Percentiles rank a stretch among this genome's conserved stretches.
phyloP scores from a whole-genome alignment of 2,797 vertebrate species.

The Sparidentex hasta region DNA sequence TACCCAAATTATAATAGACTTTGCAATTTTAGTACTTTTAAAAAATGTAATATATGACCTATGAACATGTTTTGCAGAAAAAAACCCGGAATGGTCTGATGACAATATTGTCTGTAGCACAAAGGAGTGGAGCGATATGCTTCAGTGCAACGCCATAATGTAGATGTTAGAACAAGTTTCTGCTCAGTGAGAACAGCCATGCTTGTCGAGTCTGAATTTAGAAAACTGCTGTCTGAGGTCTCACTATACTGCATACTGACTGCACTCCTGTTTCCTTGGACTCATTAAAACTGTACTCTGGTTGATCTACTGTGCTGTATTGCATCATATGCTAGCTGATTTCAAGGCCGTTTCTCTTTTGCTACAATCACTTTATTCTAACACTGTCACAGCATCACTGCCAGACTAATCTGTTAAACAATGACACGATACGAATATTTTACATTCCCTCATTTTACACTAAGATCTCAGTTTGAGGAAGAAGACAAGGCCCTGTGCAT shows the following conservation, averaged over 20 bases:
- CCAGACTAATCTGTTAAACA: background rate
- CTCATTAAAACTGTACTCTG: slow-evolving; percentile 5
- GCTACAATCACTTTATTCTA: slow-evolving; percentile 15
- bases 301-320: slow-evolving; percentile 8
- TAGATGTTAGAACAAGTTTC: background rate
- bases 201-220: slow-evolving; percentile 5
- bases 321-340: slow-evolving; percentile 10
- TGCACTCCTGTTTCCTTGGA: slow-evolving; percentile 7
- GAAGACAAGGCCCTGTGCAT: background rate
- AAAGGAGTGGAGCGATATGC: too few species aligned
- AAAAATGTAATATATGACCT: too few species aligned
- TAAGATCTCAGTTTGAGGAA: slow-evolving; percentile 10
- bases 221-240: slow-evolving; percentile 5
- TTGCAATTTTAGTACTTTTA: too few species aligned
- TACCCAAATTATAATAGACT: too few species aligned
- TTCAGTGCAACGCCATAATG: too few species aligned
- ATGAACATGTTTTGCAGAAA: too few species aligned
- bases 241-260: background rate
- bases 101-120: too few species aligned
- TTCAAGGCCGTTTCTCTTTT: background rate
- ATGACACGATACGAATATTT: slow-evolving; percentile 16
- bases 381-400: background rate
- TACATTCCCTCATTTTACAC: slow-evolving; percentile 12
- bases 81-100: too few species aligned
- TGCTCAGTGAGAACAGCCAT: background rate